Percentiles rank a stretch among this genome's conserved stretches.
Evolutionary conservation across 2,113 vertebrate genomes (phyloP).

Genomic region (Cyprinodon brontotheroides): DNA sequence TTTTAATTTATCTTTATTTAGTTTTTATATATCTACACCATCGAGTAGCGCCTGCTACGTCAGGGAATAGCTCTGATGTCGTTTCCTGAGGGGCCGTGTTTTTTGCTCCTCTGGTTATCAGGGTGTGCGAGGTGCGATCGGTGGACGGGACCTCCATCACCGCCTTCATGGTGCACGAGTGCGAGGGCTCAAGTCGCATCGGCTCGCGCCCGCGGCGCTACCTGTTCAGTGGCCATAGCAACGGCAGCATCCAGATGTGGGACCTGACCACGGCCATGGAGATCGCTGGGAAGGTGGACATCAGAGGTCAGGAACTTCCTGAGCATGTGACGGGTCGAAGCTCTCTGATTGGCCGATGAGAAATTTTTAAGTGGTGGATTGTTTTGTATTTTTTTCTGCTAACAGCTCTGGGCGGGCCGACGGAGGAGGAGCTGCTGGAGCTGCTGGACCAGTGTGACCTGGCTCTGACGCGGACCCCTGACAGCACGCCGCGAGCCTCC

Average conservation of each 20-base stretch:
- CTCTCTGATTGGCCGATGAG: constrained; percentile 1
- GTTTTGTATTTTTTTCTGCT: constrained; percentile 21
- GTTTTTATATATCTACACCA: no score
- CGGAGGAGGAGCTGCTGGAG: constrained; percentile 87
- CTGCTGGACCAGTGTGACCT: constrained; percentile 90
- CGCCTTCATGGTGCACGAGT: constrained; percentile 90
- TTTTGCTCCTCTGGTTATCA: constrained; percentile 41
- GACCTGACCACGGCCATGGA: constrained; percentile 93
- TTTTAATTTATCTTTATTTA: no score
- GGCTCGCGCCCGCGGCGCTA: constrained; percentile 86
- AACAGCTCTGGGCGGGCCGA: constrained; percentile 83
- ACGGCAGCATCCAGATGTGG: constrained; percentile 94
- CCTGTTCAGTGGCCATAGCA: constrained; percentile 89
- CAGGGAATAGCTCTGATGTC: no score
- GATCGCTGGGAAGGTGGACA: constrained; percentile 80
- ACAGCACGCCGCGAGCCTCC: constrained; percentile 76
- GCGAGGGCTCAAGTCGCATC: constrained; percentile 89
- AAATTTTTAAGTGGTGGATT: neutral
- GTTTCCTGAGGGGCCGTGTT: no score
- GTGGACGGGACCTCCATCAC: constrained; percentile 87
- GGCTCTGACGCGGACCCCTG: constrained; percentile 81
- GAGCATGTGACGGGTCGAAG: neutral
- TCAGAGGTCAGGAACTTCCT: constrained; percentile 63
- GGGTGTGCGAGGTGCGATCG: constrained; percentile 88
- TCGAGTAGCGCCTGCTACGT: no score